These are phyloP conservation scores for Caenorhabditis inopinata DNA, from an alignment of 1,140 invertebrate species.

Conservation along the genomic window DNA sequence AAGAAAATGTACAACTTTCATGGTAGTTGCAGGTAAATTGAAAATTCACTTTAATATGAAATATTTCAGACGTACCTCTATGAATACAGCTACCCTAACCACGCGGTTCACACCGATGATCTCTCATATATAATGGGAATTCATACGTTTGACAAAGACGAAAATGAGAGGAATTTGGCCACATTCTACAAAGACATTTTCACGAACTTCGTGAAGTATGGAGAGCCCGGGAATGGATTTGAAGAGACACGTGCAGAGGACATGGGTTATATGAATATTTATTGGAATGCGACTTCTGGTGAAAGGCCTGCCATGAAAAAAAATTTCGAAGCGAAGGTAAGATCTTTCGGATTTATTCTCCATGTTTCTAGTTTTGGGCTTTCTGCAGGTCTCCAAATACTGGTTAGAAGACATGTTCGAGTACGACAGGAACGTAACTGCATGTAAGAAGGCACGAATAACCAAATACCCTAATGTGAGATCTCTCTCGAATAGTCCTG, in stretches of 20 bases:
- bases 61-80: neutral
- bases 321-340: neutral
- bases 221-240: neutral
- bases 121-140: slow-evolving; percentile 33
- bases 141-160: slow-evolving; percentile 34
- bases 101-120: slow-evolving; percentile 38
- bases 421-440: neutral
- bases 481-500: neutral
- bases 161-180: slow-evolving; percentile 25
- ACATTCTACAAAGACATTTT: slow-evolving; percentile 8
- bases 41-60: too few relatives aligned
- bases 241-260: neutral
- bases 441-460: neutral
- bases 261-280: neutral
- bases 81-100: slow-evolving; percentile 24
- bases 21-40: too few relatives aligned
- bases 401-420: neutral
- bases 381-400: neutral
- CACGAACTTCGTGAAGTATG: slow-evolving; percentile 5
- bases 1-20: too few relatives aligned
- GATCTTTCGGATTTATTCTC: neutral
- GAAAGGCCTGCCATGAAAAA: neutral
- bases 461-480: neutral
- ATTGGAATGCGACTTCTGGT: neutral
- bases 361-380: neutral